Percentiles rank a stretch among this genome's conserved stretches.
Evolutionary conservation across 2,797 vertebrate genomes (phyloP).

Genomic region (Micromesistius poutassou): DNA sequence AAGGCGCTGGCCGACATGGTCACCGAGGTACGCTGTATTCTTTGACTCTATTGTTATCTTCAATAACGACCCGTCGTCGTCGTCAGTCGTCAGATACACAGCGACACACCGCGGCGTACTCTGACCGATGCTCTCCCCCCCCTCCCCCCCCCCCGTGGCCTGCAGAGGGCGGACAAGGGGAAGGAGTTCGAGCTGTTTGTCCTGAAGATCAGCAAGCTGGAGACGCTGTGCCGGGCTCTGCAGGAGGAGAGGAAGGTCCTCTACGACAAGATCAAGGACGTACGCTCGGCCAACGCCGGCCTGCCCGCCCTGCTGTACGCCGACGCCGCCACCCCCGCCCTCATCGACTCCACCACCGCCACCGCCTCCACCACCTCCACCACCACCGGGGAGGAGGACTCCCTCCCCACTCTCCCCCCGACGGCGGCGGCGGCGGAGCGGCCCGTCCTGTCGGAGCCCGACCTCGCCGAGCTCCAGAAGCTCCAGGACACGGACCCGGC

Average conservation of each 20-base stretch:
- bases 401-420: too few relatives aligned
- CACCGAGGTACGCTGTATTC: constrained; percentile 90
- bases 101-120: neutral
- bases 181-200: constrained; percentile 88
- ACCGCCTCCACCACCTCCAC: neutral
- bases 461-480: constrained; percentile 23
- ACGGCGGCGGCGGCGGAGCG: neutral
- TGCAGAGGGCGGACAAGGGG: constrained; percentile 83
- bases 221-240: constrained; percentile 85
- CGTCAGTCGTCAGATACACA: neutral
- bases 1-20: constrained; percentile 92
- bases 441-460: constrained; percentile 27
- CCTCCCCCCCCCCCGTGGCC: constrained; percentile 5
- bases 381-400: neutral
- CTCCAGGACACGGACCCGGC: constrained; percentile 41
- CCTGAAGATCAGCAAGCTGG: constrained; percentile 88
- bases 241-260: constrained; percentile 88
- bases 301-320: constrained; percentile 24
- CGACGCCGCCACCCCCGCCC: neutral
- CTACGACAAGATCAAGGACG: constrained; percentile 88
- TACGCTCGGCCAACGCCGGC: constrained; percentile 61
- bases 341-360: neutral
- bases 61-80: too few relatives aligned
- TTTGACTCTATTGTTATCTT: too few relatives aligned
- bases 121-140: neutral